These are phyloP conservation scores for Ctenomys sociabilis DNA, from an alignment of 2,113 vertebrate genomes.

Conservation along the genomic window DNA sequence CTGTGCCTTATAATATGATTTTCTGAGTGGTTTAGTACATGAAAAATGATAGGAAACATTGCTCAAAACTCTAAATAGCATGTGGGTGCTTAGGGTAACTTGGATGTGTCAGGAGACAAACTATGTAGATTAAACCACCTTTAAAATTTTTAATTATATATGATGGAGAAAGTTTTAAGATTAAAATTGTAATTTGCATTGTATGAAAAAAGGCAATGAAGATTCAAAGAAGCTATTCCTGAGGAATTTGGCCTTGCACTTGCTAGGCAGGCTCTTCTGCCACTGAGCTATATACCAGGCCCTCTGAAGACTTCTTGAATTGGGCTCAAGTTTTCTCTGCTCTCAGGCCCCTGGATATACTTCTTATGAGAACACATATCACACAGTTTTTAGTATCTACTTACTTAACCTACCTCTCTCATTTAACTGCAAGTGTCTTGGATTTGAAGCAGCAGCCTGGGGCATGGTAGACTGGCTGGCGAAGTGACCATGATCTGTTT, in stretches of 20 bases:
- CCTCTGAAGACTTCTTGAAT: neutral
- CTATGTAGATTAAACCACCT: neutral
- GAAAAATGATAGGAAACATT: neutral
- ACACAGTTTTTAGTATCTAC: neutral
- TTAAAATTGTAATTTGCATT: slow-evolving; percentile 59
- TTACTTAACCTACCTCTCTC: neutral
- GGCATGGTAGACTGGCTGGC: neutral
- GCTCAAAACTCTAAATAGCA: neutral
- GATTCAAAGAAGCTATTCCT: neutral
- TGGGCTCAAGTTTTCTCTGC: neutral
- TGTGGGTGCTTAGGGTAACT: neutral
- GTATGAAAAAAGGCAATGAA: neutral
- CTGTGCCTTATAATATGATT: neutral
- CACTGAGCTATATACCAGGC: no score
- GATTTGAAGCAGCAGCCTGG: neutral
- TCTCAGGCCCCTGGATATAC: neutral
- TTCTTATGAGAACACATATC: neutral
- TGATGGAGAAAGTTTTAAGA: neutral
- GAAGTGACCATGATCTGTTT: neutral
- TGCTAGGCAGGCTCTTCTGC: no score
- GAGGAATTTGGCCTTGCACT: neutral
- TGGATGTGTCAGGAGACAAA: slow-evolving; percentile 15
- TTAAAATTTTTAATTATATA: slow-evolving; percentile 17
- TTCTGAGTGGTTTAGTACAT: slow-evolving; percentile 3
- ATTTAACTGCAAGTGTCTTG: neutral